Evolutionary conservation across 2,797 vertebrate species (phyloP).

Genomic region (Antrozous pallidus): DNA sequence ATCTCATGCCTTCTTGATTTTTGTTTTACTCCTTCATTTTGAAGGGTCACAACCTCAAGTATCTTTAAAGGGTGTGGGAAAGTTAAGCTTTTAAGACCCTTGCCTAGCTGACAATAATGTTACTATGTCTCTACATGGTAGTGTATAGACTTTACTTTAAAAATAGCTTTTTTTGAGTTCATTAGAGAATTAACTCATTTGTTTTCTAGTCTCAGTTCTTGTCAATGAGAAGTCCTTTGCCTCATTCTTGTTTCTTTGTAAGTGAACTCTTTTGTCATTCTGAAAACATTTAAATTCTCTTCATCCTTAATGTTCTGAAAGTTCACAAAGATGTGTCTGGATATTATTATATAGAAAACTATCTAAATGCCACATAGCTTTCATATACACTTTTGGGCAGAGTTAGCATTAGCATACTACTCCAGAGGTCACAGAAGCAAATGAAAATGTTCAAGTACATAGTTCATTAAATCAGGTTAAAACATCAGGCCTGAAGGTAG

Average conservation of each 20-base stretch:
- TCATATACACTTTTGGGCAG: background rate
- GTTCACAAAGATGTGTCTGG: background rate
- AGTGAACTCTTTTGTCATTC: background rate
- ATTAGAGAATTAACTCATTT: background rate
- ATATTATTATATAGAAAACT: background rate
- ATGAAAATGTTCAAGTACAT: background rate
- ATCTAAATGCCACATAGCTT: background rate
- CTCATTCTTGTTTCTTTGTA: background rate
- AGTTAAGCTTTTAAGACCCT: background rate
- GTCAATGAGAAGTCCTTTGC: background rate
- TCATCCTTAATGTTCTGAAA: background rate
- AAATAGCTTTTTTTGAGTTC: background rate
- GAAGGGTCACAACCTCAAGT: background rate
- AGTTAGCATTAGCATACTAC: no score
- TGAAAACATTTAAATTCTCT: background rate
- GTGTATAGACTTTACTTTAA: background rate
- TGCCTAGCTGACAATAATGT: background rate
- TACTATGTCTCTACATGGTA: background rate
- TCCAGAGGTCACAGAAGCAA: background rate
- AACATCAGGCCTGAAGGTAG: background rate
- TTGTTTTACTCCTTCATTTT: background rate
- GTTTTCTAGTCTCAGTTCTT: background rate
- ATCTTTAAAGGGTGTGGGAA: background rate
- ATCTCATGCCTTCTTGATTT: background rate
- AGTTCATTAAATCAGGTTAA: background rate